phyloP scores from a whole-genome alignment of 2,797 vertebrate genomes.

The Sebastes vulpes region DNA sequence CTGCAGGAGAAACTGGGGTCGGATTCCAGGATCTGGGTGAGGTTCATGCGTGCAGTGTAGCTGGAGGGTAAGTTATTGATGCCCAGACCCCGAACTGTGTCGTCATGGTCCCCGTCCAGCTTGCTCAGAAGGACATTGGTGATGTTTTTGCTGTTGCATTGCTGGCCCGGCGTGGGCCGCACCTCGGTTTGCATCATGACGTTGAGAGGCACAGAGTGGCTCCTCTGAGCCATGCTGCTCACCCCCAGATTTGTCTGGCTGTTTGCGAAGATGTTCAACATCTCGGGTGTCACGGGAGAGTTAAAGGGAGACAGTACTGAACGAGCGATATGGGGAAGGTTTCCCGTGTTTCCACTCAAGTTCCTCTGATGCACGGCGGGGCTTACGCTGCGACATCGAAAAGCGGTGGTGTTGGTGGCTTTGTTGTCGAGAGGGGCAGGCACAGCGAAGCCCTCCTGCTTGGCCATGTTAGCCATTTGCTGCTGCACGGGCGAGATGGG shows the following conservation, averaged over 20 bases:
- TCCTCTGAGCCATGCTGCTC: conserved; percentile 94
- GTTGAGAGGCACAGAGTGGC: conserved; percentile 96
- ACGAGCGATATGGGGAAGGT: conserved; percentile 83
- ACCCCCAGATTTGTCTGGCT: conserved; percentile 86
- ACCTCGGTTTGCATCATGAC: conserved; percentile 99
- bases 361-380: conserved; percentile 97
- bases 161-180: conserved; percentile 86
- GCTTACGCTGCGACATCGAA: conserved; percentile 96
- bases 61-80: conserved; percentile 93
- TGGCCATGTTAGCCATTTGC: conserved; percentile 87
- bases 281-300: conserved; percentile 90
- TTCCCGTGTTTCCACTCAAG: conserved; percentile 89
- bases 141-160: conserved; percentile 91
- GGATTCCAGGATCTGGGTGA: conserved; percentile 97
- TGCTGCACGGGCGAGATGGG: conserved; percentile 96
- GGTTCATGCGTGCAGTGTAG: conserved; percentile 98
- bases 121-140: conserved; percentile 93
- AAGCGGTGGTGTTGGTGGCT: conserved; percentile 81
- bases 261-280: conserved; percentile 90
- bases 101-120: conserved; percentile 92
- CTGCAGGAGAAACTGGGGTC: conserved; percentile 85
- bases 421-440: conserved; percentile 97
- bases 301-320: conserved; percentile 91
- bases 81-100: conserved; percentile 91
- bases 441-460: conserved; percentile 97